Conservation (phyloP, 2,888 invertebrate species). For the Phoronis australis region DNA sequence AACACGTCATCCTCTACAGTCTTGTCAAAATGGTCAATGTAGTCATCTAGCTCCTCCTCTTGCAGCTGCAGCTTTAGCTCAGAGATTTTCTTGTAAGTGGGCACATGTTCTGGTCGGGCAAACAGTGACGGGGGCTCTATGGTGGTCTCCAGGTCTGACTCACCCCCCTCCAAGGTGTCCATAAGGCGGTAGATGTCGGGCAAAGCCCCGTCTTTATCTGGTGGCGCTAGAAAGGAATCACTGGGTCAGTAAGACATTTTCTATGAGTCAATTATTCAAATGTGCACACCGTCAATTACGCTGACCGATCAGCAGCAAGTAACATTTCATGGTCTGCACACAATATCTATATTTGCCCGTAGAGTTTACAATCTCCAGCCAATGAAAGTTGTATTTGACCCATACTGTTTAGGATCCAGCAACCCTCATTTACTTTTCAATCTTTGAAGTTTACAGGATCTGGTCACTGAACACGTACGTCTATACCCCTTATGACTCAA, state of each 20-base stretch:
- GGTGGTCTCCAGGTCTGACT: slow-evolving; percentile 23
- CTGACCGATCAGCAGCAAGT: no score
- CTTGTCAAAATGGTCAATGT: slow-evolving; percentile 38
- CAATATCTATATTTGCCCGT: no score
- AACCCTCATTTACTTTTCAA: no score
- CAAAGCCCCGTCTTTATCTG: slow-evolving; percentile 26
- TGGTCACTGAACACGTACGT: no score
- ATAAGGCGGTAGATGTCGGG: slow-evolving; percentile 41
- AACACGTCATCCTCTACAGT: slow-evolving; percentile 41
- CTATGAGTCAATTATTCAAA: not conserved
- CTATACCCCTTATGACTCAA: no score
- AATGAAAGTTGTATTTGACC: no score
- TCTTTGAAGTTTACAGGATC: no score
- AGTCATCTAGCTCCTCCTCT: slow-evolving; percentile 34
- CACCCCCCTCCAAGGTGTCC: slow-evolving; percentile 33
- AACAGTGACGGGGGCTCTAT: slow-evolving; percentile 39
- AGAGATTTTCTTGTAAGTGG: slow-evolving; percentile 26
- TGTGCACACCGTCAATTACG: no score
- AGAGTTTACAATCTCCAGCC: no score
- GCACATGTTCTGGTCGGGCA: slow-evolving; percentile 38
- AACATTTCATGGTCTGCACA: no score
- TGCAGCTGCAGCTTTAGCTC: slow-evolving; percentile 38
- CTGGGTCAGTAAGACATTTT: not conserved
- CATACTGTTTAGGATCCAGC: no score
- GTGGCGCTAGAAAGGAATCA: slow-evolving; percentile 25